phyloP scores from a whole-genome alignment of 2,888 invertebrate species.

The Coecobrya sp. region DNA sequence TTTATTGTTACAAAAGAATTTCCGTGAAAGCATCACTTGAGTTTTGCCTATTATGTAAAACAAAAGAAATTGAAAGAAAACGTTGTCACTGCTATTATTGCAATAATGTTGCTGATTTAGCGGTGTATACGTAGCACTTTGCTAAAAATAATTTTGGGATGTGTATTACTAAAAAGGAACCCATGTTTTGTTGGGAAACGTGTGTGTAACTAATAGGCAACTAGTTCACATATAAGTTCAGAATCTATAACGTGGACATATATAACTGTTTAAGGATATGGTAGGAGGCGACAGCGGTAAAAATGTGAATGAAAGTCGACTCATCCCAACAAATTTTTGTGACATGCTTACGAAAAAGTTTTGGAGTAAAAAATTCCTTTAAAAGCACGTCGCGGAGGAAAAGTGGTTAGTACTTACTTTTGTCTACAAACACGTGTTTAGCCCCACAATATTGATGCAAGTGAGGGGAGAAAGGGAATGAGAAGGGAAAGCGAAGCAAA shows the following conservation, averaged over 20 bases:
- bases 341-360: constrained; percentile 69
- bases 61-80: constrained; percentile 12
- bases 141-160: neutral
- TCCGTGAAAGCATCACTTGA: constrained; percentile 1
- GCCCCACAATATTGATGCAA: neutral
- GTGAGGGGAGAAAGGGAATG: neutral
- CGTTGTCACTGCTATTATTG: neutral
- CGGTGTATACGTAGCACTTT: neutral
- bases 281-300: neutral
- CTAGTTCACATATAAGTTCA: neutral
- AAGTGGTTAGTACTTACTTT: constrained; percentile 21
- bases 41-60: constrained; percentile 52
- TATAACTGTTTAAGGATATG: neutral
- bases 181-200: neutral
- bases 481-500: constrained; percentile 2
- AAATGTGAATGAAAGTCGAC: constrained; percentile 15
- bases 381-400: constrained; percentile 32
- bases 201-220: neutral
- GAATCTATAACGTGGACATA: neutral
- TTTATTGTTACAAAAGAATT: constrained; percentile 19
- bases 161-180: constrained; percentile 21
- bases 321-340: constrained; percentile 66
- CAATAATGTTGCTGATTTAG: constrained; percentile 28
- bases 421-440: neutral
- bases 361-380: constrained; percentile 5